Conservation (phyloP, 2,888 invertebrate genomes). For the Furcula furcula region DNA sequence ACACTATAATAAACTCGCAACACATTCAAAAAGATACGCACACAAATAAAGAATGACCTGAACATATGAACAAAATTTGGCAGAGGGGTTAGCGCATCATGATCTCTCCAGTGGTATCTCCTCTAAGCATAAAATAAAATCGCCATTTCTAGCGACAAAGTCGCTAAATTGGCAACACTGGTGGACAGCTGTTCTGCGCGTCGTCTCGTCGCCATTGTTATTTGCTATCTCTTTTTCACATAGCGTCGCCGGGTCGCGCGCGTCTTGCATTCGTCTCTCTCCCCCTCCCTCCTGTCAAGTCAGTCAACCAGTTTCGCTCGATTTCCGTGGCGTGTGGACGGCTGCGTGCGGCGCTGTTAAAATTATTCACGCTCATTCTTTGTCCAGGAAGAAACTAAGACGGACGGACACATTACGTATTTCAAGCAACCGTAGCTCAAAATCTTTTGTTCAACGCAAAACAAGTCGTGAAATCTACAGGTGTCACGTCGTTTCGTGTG, state of each 20-base stretch:
- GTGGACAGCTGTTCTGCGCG: conserved; percentile 70
- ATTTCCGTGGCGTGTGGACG: conserved; percentile 66
- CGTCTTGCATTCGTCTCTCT: conserved; percentile 38
- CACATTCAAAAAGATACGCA: too few species aligned
- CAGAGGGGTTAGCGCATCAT: too few species aligned
- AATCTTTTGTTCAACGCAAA: conserved; percentile 27
- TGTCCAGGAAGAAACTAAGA: conserved; percentile 65
- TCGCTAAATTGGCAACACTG: too few species aligned
- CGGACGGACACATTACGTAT: conserved; percentile 35
- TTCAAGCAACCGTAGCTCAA: conserved; percentile 19
- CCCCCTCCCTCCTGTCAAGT: conserved; percentile 37
- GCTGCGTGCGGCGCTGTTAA: conserved; percentile 31
- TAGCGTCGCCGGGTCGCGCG: conserved; percentile 32
- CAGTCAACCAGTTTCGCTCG: conserved; percentile 76
- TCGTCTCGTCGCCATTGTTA: conserved; percentile 69
- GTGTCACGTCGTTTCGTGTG: conserved; percentile 55
- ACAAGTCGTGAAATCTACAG: conserved; percentile 49
- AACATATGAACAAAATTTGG: too few species aligned
- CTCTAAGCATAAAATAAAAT: too few species aligned
- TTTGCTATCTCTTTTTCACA: conserved; percentile 54
- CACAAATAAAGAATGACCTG: too few species aligned
- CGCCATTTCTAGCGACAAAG: too few species aligned
- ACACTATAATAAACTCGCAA: too few species aligned
- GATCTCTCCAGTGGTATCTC: too few species aligned
- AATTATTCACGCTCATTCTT: conserved; percentile 70